These are phyloP conservation scores for Hydrotaea diabolus DNA, from an alignment of 2,888 invertebrate genomes.

Conservation along the genomic window DNA sequence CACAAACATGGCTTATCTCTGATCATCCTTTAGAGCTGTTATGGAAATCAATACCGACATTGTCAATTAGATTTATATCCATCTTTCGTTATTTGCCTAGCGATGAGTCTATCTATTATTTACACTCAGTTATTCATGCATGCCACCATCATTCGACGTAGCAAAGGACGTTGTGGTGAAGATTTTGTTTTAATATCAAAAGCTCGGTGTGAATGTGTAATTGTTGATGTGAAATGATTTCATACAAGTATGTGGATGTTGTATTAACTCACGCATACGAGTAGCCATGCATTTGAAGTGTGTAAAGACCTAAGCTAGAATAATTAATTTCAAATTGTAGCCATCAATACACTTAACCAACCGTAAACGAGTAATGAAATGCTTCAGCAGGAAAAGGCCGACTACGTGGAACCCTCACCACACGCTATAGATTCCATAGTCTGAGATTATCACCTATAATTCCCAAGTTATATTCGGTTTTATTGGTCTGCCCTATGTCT, in stretches of 20 bases:
- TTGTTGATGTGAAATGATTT: not conserved
- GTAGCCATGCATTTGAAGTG: not conserved
- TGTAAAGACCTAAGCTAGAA: not conserved
- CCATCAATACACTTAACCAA: not conserved
- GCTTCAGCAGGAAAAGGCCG: too few relatives aligned
- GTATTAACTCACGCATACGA: not conserved
- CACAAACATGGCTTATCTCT: not conserved
- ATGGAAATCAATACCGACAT: not conserved
- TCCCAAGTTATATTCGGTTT: too few relatives aligned
- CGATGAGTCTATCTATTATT: conserved; percentile 7
- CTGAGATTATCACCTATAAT: too few relatives aligned
- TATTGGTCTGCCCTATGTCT: too few relatives aligned
- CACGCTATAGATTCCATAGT: too few relatives aligned
- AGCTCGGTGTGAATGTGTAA: not conserved
- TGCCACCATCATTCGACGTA: not conserved
- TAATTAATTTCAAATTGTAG: conserved; percentile 5
- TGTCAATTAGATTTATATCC: not conserved
- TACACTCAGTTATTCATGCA: not conserved
- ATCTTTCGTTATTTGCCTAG: conserved; percentile 13
- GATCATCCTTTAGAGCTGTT: not conserved
- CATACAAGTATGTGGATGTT: too few relatives aligned
- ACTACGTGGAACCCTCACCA: too few relatives aligned
- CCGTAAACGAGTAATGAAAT: not conserved
- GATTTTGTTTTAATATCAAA: not conserved
- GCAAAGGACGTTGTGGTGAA: not conserved